Evolutionary conservation across 2,888 invertebrate species (phyloP).

Genomic region (Parnassius orleans): DNA sequence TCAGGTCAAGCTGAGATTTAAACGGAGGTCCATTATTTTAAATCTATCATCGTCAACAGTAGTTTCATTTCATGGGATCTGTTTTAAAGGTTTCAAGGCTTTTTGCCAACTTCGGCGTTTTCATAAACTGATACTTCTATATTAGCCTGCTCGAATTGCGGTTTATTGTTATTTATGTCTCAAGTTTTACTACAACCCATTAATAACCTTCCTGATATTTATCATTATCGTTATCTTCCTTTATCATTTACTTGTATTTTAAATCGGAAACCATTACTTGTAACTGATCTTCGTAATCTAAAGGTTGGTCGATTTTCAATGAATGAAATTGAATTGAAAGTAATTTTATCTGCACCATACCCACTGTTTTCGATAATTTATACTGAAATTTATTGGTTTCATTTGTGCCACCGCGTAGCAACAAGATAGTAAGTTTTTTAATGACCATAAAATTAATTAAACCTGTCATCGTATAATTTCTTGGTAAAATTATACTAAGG

Average conservation of each 20-base stretch:
- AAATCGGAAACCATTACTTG: constrained; percentile 98
- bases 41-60: constrained; percentile 97
- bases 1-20: constrained; percentile 95
- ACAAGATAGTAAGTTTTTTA: too few species aligned
- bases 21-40: constrained; percentile 98
- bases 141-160: constrained; percentile 95
- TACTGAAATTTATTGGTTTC: constrained; percentile 98
- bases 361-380: constrained; percentile 96
- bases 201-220: constrained; percentile 98
- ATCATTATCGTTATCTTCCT: constrained; percentile 97
- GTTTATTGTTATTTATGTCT: constrained; percentile 98
- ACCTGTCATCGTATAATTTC: too few species aligned
- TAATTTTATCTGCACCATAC: constrained; percentile 97
- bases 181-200: constrained; percentile 95
- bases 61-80: constrained; percentile 97
- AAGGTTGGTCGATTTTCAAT: constrained; percentile 95
- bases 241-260: constrained; percentile 97
- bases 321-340: constrained; percentile 97
- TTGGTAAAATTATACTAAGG: too few species aligned
- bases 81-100: constrained; percentile 95
- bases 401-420: too few species aligned
- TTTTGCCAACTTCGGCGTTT: constrained; percentile 94
- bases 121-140: constrained; percentile 96
- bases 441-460: too few species aligned
- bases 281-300: constrained; percentile 96